Evolutionary conservation across 2,113 vertebrate species (phyloP), one percentile per base, ranked within the genome.

Genomic region (Telmatochromis sp.): DNA sequence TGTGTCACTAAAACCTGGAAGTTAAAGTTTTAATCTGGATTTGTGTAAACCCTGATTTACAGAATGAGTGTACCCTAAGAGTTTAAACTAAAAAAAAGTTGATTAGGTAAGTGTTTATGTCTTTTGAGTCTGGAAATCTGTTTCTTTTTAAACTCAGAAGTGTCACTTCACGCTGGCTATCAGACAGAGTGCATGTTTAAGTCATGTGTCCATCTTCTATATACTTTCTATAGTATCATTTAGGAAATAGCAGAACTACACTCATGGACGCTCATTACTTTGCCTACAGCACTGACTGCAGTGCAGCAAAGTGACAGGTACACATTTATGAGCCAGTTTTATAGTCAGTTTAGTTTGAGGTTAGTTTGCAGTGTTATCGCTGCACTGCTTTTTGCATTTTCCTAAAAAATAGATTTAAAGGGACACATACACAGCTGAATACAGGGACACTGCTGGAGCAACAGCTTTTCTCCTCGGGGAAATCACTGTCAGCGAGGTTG

Each of bases 21-120:
- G 3, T 78, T 47, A 78, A 78, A 51, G 97, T 97, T 83, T 98
- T 98, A 93, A 98, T 98, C 88, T 96, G 97, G 81, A 87, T 88
- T 60, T 23, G 53, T 85, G 73, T 80, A 28, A 83, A 82, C 78
- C 86, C 40, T 73, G 3, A 0, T 28, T 45, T 73, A 73, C 5
- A 45, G 23, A 73, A 73, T 10, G 9, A 31, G 9, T 1, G 10
- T 49, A 19, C 23, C 14, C 3, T 19, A 49, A 28, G 23, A 49
- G 42, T 31, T 75, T 75, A 49, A 75, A 31, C 23, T 47, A 9
- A 26, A 73, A 15, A 23, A 6, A 70, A 9, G 13, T 70, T 70
- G 11, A 42, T 40, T 4, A 63, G 9, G 9, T 33, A 65, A 65
- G 33, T 40, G 19, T 21, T 37, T 68, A n/a, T 4, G 15, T 68